phyloP scores from a whole-genome alignment of 1,140 invertebrate species.

The Teleopsis dalmanni region DNA sequence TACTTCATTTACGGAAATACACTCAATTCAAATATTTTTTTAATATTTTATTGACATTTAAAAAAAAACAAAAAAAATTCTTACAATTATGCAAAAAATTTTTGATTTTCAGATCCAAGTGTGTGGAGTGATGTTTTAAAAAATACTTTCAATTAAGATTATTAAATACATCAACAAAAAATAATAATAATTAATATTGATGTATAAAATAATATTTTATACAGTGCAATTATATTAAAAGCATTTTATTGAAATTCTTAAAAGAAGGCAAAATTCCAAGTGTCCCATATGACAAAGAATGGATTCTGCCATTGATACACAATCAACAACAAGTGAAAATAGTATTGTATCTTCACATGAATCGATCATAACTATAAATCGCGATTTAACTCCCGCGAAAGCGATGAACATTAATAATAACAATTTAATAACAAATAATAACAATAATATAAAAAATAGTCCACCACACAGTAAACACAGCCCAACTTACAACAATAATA shows the following conservation, averaged over 20 bases:
- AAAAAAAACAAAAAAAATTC: no score
- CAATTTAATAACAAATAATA: constrained; percentile 32
- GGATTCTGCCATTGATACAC: constrained; percentile 7
- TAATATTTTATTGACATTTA: no score
- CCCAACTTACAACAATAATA: constrained; percentile 8
- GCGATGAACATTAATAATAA: constrained; percentile 41
- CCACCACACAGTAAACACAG: constrained; percentile 14
- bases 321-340: constrained; percentile 51
- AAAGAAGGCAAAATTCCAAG: not conserved
- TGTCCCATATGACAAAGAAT: constrained; percentile 8
- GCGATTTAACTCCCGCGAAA: constrained; percentile 6
- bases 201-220: not conserved
- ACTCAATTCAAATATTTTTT: no score
- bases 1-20: no score
- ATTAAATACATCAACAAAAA: constrained; percentile 3
- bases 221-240: constrained; percentile 1
- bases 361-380: constrained; percentile 6
- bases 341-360: constrained; percentile 42
- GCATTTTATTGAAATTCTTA: not conserved
- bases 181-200: not conserved
- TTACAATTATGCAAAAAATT: no score
- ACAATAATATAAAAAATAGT: constrained; percentile 43
- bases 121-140: not conserved
- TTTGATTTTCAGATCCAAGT: no score
- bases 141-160: not conserved